Base-by-base conservation (phyloP, 2,797 vertebrate genomes). In the Amniataba percoides region DNA sequence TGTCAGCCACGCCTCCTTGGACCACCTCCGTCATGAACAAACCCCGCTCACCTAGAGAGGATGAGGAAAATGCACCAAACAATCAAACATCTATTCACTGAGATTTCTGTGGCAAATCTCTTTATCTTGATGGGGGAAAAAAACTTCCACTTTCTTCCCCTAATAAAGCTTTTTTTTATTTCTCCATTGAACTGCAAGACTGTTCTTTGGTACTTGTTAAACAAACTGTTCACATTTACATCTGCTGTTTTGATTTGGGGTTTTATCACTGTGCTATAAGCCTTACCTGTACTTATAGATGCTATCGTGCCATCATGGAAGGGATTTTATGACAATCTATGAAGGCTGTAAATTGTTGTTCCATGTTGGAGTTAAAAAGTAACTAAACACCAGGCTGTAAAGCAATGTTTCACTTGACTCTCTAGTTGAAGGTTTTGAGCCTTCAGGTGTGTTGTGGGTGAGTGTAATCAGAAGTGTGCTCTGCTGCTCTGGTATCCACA, bases 21-120 rank as follows among this genome's bases (percentile, higher is more conserved):
- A 31, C 61, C 67, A 99, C 83, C 1, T 96, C 95, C 0, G 89
- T 92, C 93, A 99, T 91, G 92, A 93, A 97, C 59, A 97, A 16
- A 1, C 97, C 97, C 4, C 85, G 80, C 69, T 93, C 77, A 55
- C 91, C 98, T 99, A 45, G 62, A 79, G 19, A 58, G 27, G 53
- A 76, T 43, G 27, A 59, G 45, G 8, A 25, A n/a, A 36, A 42
- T 19, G 23, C 5, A 3, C 27, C n/a, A 36, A 31, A 2, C 7
- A 23, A 19, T 31, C 15, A 71, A 31, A 19, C 19, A 39, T n/a
- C 62, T n/a, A 7, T 66, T 53, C 23, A 1, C 14, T 57, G n/a
- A 52, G 21, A 15, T 63, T 19, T 16, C 4, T 5, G 3, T 23
- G 21, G 15, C 48, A 14, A 4, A 12, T 48, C 14, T 49, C n/a